Evolutionary conservation across 2,113 vertebrate genomes (phyloP).

Genomic region (Lathamus discolor): DNA sequence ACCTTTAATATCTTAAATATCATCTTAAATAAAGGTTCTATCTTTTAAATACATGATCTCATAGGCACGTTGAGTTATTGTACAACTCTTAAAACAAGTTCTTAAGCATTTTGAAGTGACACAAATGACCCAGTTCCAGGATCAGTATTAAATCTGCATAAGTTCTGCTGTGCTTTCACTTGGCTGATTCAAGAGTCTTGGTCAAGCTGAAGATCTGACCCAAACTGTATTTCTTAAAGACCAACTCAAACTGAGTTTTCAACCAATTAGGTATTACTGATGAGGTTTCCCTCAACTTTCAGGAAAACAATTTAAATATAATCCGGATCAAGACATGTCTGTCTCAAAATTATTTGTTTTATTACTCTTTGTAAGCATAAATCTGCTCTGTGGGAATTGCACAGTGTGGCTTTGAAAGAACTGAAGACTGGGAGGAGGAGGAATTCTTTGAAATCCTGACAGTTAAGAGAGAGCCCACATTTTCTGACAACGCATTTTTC

Average conservation of each 20-base stretch:
- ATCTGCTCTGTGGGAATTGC: background rate
- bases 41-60: background rate
- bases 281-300: background rate
- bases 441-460: background rate
- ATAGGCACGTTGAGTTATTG: background rate
- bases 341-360: background rate
- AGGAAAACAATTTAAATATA: background rate
- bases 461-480: background rate
- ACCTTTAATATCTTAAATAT: too few relatives aligned
- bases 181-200: background rate
- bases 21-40: background rate
- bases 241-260: background rate
- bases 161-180: background rate
- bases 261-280: background rate
- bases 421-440: background rate
- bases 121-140: background rate
- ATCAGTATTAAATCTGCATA: background rate
- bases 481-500: background rate
- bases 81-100: background rate
- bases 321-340: background rate
- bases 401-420: background rate
- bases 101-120: background rate
- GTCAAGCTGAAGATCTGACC: background rate
- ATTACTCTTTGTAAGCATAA: background rate
- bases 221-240: background rate